These are phyloP conservation scores for Dynastes hyllus DNA, from an alignment of 2,888 invertebrate species.

Conservation along the genomic window DNA sequence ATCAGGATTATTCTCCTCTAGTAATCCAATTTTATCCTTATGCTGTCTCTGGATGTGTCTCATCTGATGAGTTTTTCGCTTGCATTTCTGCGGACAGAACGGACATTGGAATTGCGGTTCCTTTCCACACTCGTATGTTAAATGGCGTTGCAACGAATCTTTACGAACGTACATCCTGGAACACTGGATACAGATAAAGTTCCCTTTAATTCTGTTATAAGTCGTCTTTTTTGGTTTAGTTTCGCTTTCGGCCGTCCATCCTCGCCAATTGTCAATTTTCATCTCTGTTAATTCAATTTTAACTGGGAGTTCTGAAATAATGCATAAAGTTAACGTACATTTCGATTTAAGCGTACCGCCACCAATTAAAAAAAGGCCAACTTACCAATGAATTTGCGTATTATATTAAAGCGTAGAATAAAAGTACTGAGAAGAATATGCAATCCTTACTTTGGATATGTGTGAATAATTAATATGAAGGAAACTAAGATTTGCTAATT, in stretches of 20 bases:
- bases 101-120: constrained; percentile 82
- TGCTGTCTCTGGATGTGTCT: constrained; percentile 74
- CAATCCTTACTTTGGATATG: no score
- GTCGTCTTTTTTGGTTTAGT: constrained; percentile 62
- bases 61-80: constrained; percentile 78
- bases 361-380: constrained; percentile 18
- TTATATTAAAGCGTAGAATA: background rate
- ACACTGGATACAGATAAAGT: constrained; percentile 79
- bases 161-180: constrained; percentile 86
- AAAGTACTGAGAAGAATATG: background rate
- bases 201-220: constrained; percentile 71
- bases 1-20: constrained; percentile 71
- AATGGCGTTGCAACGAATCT: constrained; percentile 85
- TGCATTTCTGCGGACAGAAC: constrained; percentile 80
- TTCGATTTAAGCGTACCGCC: constrained; percentile 14
- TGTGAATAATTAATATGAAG: no score
- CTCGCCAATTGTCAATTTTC: constrained; percentile 59
- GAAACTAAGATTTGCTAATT: no score
- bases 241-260: constrained; percentile 53
- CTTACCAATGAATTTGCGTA: constrained; percentile 12
- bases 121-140: constrained; percentile 84
- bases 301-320: constrained; percentile 63
- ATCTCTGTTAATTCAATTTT: constrained; percentile 63
- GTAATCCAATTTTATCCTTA: constrained; percentile 71
- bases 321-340: constrained; percentile 3